Percentiles rank a stretch among this genome's conserved stretches.
Evolutionary conservation across 2,797 vertebrate genomes (phyloP).

Genomic region (Aplochiton taeniatus): DNA sequence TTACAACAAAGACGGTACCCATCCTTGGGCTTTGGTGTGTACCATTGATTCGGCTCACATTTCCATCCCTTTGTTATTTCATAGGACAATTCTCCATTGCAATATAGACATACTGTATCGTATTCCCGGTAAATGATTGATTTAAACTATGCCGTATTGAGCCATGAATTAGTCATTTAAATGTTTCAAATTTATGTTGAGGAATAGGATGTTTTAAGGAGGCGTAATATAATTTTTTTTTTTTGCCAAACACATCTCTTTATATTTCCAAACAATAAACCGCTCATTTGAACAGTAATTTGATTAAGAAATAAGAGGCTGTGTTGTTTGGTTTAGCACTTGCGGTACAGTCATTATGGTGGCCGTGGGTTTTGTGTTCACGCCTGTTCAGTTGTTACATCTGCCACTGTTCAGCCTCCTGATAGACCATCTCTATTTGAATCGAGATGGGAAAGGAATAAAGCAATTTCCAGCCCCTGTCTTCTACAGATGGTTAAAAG

Average conservation of each 20-base stretch:
- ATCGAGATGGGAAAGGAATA: slow-evolving; percentile 71
- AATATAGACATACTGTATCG: slow-evolving; percentile 45
- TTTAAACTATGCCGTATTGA: slow-evolving; percentile 14
- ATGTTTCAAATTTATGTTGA: slow-evolving; percentile 46
- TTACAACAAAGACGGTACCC: slow-evolving; percentile 54
- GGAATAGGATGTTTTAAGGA: background rate
- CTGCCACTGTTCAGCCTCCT: slow-evolving; percentile 70
- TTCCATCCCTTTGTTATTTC: slow-evolving; percentile 53
- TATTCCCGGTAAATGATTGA: slow-evolving; percentile 26
- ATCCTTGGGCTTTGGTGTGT: slow-evolving; percentile 54
- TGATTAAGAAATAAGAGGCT: slow-evolving; percentile 70
- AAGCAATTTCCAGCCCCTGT: slow-evolving; percentile 64
- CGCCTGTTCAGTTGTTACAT: slow-evolving; percentile 68
- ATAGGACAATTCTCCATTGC: slow-evolving; percentile 41
- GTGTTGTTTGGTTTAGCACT: slow-evolving; percentile 67
- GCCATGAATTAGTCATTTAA: slow-evolving; percentile 54
- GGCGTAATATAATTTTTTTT: slow-evolving; percentile 25
- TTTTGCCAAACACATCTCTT: slow-evolving; percentile 69
- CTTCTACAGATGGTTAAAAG: slow-evolving; percentile 72
- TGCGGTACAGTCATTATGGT: slow-evolving; percentile 46
- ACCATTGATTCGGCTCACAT: slow-evolving; percentile 53
- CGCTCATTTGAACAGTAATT: slow-evolving; percentile 69
- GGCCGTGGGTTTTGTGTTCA: slow-evolving; percentile 63
- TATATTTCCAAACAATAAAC: slow-evolving; percentile 63
- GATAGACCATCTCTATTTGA: slow-evolving; percentile 72